phyloP scores from a whole-genome alignment of 1,140 invertebrate species.

The Mylabris phalerata region DNA sequence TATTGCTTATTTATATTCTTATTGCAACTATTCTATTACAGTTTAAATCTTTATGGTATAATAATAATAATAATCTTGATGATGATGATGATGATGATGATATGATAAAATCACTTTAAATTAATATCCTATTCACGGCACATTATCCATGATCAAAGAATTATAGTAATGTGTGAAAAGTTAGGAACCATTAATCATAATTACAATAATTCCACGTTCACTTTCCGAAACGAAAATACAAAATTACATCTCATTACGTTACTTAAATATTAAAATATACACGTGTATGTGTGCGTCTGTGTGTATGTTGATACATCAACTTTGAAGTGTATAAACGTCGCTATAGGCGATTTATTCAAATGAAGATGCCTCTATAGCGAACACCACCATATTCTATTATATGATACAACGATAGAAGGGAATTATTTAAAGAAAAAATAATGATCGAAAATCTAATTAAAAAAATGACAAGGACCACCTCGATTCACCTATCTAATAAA shows the following conservation, averaged over 20 bases:
- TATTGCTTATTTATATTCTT: too few species aligned
- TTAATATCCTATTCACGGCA: conserved; percentile 16
- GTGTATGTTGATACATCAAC: conserved; percentile 20
- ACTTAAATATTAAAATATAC: conserved; percentile 23
- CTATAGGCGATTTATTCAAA: conserved; percentile 13
- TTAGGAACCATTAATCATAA: conserved; percentile 20
- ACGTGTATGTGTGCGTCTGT: too few species aligned
- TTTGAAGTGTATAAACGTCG: conserved; percentile 10
- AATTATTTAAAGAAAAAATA: too few species aligned
- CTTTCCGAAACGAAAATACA: conserved; percentile 15
- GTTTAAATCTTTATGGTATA: too few species aligned
- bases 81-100: too few species aligned
- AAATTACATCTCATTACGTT: conserved; percentile 24
- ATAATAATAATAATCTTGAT: too few species aligned
- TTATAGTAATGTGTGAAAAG: conserved; percentile 15
- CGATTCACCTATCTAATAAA: too few species aligned
- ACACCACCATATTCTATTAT: too few species aligned
- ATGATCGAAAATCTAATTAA: too few species aligned
- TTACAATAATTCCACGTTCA: conserved; percentile 19
- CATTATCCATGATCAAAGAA: conserved; percentile 16
- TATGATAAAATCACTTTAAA: conserved; percentile 18
- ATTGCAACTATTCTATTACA: too few species aligned
- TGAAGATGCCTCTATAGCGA: conserved; percentile 4
- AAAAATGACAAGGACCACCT: too few species aligned
- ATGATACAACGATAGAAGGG: too few species aligned